Conservation (phyloP, 2,113 vertebrate genomes). For the Sylvia atricapilla region DNA sequence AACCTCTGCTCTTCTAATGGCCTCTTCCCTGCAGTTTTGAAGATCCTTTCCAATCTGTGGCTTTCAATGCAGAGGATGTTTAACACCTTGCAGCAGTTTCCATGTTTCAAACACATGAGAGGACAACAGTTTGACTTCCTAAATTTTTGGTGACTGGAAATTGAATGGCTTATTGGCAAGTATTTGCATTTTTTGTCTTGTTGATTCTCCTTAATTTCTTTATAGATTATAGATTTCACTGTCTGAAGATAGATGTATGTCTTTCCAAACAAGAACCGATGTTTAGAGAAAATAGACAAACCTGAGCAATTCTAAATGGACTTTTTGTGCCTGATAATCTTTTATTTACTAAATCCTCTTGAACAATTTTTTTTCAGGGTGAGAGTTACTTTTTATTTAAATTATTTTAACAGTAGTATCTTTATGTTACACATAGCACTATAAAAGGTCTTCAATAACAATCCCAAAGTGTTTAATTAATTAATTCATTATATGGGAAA, state of each 20-base stretch:
- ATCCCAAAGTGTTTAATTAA: conserved; percentile 25
- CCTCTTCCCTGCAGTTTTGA: neutral
- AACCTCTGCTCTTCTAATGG: neutral
- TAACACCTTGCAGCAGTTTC: neutral
- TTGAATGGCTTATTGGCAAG: neutral
- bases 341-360: neutral
- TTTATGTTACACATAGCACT: neutral
- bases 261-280: neutral
- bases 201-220: neutral
- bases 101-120: neutral
- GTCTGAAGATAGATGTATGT: neutral
- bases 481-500: conserved; percentile 54
- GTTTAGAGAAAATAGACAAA: neutral
- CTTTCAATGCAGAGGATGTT: neutral
- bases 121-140: neutral
- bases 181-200: neutral
- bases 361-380: neutral
- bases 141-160: neutral
- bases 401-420: neutral
- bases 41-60: neutral
- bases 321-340: neutral
- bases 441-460: conserved; percentile 14
- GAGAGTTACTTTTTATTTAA: conserved; percentile 31
- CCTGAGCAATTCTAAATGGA: neutral
- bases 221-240: neutral